These are phyloP conservation scores for Molossus alvarezi DNA, from an alignment of 2,797 vertebrate species.

Conservation along the genomic window DNA sequence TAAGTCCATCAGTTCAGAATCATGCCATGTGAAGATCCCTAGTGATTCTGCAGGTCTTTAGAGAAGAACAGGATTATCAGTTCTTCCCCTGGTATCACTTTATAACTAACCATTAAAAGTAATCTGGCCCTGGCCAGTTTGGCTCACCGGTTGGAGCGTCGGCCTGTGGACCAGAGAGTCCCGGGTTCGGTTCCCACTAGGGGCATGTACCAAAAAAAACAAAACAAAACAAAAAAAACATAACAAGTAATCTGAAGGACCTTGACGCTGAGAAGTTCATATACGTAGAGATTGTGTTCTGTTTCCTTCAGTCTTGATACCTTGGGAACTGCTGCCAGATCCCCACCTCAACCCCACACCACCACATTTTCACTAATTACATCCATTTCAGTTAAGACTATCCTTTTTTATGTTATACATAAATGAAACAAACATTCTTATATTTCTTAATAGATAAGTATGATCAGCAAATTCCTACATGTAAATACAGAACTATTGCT, in stretches of 20 bases:
- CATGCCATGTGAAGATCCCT: conserved; percentile 28
- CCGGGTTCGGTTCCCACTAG: too few species aligned
- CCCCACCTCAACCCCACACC: not conserved
- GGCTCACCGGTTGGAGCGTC: too few species aligned
- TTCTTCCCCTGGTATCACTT: not conserved
- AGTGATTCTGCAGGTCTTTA: conserved; percentile 19
- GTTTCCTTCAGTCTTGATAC: conserved; percentile 42
- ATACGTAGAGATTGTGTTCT: conserved; percentile 20
- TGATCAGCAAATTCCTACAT: conserved; percentile 70
- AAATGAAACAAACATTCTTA: conserved; percentile 54
- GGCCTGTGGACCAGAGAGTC: too few species aligned
- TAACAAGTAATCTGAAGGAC: conserved; percentile 21
- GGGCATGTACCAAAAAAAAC: too few species aligned
- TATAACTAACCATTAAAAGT: conserved; percentile 32
- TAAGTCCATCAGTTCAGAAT: conserved; percentile 65
- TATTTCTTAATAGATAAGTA: conserved; percentile 67
- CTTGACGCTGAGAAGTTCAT: conserved; percentile 30
- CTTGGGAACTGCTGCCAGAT: conserved; percentile 46
- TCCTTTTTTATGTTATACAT: conserved; percentile 64
- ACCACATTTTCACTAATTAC: not conserved
- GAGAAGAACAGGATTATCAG: conserved; percentile 49
- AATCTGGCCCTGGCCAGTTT: not conserved
- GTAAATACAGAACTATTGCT: conserved; percentile 83
- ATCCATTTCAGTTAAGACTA: not conserved
- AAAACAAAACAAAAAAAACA: too few species aligned